Percentiles rank a stretch among this genome's conserved stretches.
phyloP scores from a whole-genome alignment of 2,888 invertebrate genomes.

The Thereva unica region DNA sequence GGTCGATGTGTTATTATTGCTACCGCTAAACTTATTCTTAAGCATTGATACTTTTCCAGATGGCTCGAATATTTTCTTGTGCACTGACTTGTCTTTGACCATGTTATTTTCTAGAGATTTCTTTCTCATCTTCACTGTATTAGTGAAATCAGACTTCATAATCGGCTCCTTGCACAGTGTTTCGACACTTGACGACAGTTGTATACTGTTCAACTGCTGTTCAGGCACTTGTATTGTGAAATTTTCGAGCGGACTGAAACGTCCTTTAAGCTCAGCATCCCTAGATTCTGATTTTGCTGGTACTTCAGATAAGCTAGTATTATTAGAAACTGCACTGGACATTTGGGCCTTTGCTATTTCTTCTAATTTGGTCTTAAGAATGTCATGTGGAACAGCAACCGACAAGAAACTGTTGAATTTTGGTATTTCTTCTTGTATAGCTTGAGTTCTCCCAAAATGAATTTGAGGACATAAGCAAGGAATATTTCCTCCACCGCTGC shows the following conservation, averaged over 20 bases:
- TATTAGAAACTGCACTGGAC: background rate
- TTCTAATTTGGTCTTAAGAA: constrained; percentile 53
- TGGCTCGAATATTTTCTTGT: constrained; percentile 49
- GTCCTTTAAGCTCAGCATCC: background rate
- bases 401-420: constrained; percentile 43
- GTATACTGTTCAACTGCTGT: background rate
- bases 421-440: constrained; percentile 39
- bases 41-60: constrained; percentile 55
- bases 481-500: constrained; percentile 47
- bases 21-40: constrained; percentile 51
- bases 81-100: constrained; percentile 51
- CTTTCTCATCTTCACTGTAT: constrained; percentile 57
- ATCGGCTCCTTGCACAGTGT: constrained; percentile 48
- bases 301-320: background rate
- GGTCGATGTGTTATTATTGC: constrained; percentile 40
- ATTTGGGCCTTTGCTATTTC: constrained; percentile 48
- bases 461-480: constrained; percentile 34
- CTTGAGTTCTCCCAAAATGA: constrained; percentile 31
- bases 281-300: background rate
- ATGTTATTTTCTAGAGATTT: constrained; percentile 56
- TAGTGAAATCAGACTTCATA: constrained; percentile 57
- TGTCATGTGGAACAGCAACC: constrained; percentile 49
- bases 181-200: background rate
- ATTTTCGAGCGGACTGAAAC: constrained; percentile 24
- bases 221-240: constrained; percentile 35